phyloP scores from a whole-genome alignment of 2,113 vertebrate species.

The Aptenodytes forsteri region DNA sequence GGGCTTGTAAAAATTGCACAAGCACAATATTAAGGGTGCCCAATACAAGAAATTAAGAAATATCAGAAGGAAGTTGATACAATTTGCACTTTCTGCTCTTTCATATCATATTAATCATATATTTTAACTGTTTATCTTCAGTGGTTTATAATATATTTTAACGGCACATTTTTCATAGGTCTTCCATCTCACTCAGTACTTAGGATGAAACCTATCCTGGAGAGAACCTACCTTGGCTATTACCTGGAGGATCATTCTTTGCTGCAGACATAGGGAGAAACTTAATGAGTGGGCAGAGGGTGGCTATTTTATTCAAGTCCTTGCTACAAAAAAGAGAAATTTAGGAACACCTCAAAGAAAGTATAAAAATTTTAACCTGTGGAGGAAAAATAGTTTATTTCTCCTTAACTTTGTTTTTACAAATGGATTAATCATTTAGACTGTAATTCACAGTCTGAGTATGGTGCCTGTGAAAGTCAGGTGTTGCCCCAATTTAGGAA shows the following conservation, averaged over 20 bases:
- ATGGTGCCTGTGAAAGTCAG: not conserved
- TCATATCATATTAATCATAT: not conserved
- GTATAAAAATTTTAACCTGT: not conserved
- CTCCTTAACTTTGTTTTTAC: not conserved
- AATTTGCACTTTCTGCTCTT: not conserved
- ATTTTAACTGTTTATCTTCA: not conserved
- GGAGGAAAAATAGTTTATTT: not conserved
- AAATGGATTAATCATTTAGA: not conserved
- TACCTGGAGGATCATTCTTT: not conserved
- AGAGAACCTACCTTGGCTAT: not conserved
- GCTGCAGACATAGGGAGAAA: not conserved
- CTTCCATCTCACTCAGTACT: not conserved
- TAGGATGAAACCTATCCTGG: not conserved
- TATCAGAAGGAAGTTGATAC: not conserved
- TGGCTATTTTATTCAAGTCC: not conserved
- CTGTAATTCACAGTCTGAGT: not conserved
- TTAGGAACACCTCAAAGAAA: not conserved
- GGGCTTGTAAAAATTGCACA: not conserved
- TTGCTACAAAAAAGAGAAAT: not conserved
- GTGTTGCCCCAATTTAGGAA: not conserved
- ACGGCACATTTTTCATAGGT: not conserved
- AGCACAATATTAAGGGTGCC: not conserved
- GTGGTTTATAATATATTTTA: not conserved
- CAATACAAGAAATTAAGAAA: not conserved
- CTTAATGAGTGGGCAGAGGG: not conserved